phyloP scores from a whole-genome alignment of 2,888 invertebrate species.

The Tricholauxania praeusta region DNA sequence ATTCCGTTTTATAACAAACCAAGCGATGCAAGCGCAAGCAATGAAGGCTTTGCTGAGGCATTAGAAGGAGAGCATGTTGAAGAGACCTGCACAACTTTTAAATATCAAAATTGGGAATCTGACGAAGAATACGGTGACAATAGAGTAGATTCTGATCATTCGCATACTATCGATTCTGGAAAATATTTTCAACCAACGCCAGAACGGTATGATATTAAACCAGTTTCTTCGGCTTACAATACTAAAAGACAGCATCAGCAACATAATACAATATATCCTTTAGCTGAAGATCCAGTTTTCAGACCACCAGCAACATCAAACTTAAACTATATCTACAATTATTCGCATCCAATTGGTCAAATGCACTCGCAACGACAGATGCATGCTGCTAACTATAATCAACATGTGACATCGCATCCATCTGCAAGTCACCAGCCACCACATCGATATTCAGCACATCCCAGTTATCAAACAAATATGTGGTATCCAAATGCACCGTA shows the following conservation, averaged over 20 bases:
- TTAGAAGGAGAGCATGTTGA: neutral
- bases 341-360: slow-evolving; percentile 39
- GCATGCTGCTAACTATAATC: slow-evolving; percentile 39
- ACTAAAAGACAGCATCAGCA: neutral
- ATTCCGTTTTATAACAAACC: slow-evolving; percentile 49
- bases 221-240: slow-evolving; percentile 2
- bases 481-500: slow-evolving; percentile 64
- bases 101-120: neutral
- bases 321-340: slow-evolving; percentile 58
- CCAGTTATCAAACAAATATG: slow-evolving; percentile 57
- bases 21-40: neutral
- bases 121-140: neutral
- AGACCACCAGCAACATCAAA: slow-evolving; percentile 56
- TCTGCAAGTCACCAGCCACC: slow-evolving; percentile 33
- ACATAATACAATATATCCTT: slow-evolving; percentile 27
- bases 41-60: neutral
- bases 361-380: slow-evolving; percentile 39
- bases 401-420: slow-evolving; percentile 30
- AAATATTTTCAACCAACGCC: neutral
- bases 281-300: slow-evolving; percentile 54
- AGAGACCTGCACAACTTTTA: neutral
- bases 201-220: neutral
- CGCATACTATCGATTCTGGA: slow-evolving; percentile 27
- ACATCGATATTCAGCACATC: slow-evolving; percentile 45
- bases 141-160: slow-evolving; percentile 16